These are phyloP conservation scores for Atethmia centrago DNA, from an alignment of 2,888 invertebrate species.

Conservation along the genomic window DNA sequence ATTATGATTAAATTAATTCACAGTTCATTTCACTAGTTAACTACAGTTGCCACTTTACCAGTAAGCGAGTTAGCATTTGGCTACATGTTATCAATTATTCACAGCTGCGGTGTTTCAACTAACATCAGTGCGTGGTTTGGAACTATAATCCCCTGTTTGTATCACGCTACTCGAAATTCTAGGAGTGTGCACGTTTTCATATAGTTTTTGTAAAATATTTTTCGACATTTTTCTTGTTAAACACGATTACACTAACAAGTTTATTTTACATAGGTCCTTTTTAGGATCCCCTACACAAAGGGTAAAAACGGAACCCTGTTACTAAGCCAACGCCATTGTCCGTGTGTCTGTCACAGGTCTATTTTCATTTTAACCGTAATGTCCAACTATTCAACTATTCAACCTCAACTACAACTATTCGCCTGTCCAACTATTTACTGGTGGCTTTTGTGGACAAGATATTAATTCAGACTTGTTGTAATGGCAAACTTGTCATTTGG, in stretches of 20 bases:
- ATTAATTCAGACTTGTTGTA: no score
- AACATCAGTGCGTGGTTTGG: constrained; percentile 43
- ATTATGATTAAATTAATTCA: not conserved
- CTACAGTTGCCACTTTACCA: constrained; percentile 24
- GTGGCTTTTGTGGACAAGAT: no score
- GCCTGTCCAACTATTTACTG: no score
- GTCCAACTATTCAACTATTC: no score
- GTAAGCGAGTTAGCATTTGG: constrained; percentile 34
- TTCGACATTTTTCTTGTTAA: not conserved
- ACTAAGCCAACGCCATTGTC: no score
- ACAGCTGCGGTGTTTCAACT: constrained; percentile 32
- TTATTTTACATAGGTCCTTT: no score
- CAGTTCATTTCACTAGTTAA: constrained; percentile 8
- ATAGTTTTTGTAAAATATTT: not conserved
- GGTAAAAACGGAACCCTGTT: not conserved
- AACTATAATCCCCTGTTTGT: constrained; percentile 23
- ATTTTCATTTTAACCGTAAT: not conserved
- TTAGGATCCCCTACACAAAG: not conserved
- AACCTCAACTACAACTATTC: no score
- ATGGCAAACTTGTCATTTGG: no score
- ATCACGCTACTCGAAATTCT: constrained; percentile 6
- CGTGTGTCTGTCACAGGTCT: no score
- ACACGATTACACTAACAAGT: no score
- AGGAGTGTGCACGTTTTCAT: not conserved
- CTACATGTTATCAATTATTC: constrained; percentile 48